Conservation (phyloP, 2,888 invertebrate species). For the Lycaena phlaeas region DNA sequence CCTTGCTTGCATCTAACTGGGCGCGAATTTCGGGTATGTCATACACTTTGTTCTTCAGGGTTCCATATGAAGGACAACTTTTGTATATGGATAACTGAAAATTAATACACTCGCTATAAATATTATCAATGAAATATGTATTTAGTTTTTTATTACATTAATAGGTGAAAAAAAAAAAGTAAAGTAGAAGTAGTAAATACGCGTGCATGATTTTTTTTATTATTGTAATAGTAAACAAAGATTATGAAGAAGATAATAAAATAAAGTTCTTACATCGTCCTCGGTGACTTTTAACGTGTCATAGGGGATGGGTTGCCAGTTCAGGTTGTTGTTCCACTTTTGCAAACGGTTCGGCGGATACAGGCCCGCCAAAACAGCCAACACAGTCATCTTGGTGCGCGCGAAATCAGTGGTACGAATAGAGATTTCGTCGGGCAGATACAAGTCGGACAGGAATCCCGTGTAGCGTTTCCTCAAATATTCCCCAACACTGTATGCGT, state of each 20-base stretch:
- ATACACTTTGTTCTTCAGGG: constrained; percentile 37
- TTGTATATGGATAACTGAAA: constrained; percentile 56
- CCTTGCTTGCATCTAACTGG: constrained; percentile 34
- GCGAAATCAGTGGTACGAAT: constrained; percentile 78
- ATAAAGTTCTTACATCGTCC: constrained; percentile 61
- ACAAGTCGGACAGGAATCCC: constrained; percentile 50
- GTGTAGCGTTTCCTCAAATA: constrained; percentile 58
- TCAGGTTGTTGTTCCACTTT: constrained; percentile 67
- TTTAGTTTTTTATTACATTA: too few species aligned
- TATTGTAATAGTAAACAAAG: too few species aligned
- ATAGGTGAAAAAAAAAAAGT: too few species aligned
- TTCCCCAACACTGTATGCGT: constrained; percentile 58
- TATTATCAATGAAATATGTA: too few species aligned
- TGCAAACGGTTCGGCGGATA: constrained; percentile 75
- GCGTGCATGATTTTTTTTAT: too few species aligned
- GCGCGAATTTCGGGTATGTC: constrained; percentile 36
- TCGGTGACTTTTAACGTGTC: constrained; percentile 34
- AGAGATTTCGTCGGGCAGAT: constrained; percentile 57
- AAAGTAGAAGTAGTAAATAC: too few species aligned
- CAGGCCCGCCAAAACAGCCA: constrained; percentile 77
- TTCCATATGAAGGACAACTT: constrained; percentile 47
- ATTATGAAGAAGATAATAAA: too few species aligned
- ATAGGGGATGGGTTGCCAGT: constrained; percentile 81
- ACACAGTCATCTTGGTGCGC: constrained; percentile 82
- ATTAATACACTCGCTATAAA: constrained; percentile 8